Conservation (phyloP, 92 coral and sea anemone genomes). For the Heliopora coerulea region DNA sequence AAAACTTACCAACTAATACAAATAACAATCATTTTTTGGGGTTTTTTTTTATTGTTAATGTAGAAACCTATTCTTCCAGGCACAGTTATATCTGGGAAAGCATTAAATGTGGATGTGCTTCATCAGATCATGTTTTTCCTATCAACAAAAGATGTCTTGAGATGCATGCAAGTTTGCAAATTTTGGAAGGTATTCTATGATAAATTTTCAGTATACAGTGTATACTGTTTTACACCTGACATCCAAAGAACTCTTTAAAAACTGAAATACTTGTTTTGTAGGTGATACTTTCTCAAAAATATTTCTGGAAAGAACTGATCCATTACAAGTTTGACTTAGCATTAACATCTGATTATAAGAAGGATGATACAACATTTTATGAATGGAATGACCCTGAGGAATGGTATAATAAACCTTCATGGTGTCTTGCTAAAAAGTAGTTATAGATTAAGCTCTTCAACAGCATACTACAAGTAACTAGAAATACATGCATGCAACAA, state of each 20-base stretch:
- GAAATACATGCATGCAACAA: no score
- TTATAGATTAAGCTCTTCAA: no score
- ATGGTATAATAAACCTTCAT: not conserved
- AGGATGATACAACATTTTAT: constrained; percentile 5
- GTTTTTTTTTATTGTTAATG: not conserved
- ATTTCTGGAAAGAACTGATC: constrained; percentile 32
- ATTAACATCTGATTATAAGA: not conserved
- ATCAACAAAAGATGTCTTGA: constrained; percentile 10
- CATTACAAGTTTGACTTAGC: constrained; percentile 19
- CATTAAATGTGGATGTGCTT: constrained; percentile 6
- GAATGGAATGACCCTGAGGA: constrained; percentile 22
- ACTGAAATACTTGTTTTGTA: not conserved
- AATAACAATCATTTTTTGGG: not conserved
- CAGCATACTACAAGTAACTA: no score
- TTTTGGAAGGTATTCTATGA: constrained; percentile 23
- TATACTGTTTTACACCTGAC: not conserved
- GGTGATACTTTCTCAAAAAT: constrained; percentile 17
- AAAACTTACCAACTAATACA: not conserved
- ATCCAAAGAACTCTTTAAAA: no score
- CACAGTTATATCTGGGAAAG: not conserved
- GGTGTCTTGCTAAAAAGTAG: no score
- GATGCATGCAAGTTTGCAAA: constrained; percentile 27
- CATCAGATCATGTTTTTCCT: constrained; percentile 12
- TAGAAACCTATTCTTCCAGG: constrained; percentile 1
- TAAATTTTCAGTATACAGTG: not conserved